Evolutionary conservation across 2,113 vertebrate species (phyloP).

Genomic region (Hippocampus comes): DNA sequence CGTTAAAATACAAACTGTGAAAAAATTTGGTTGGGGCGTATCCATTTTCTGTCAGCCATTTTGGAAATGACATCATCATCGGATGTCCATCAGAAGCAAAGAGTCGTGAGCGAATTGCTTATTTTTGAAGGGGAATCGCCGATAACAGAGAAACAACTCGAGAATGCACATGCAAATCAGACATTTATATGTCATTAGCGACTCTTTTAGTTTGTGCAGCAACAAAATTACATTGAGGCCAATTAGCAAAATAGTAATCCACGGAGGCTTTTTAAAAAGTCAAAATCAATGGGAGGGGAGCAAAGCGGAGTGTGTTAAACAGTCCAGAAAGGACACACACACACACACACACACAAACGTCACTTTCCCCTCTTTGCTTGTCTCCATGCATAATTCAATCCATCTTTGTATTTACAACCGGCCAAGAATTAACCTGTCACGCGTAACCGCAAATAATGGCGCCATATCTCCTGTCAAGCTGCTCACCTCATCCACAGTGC

Average conservation of each 20-base stretch:
- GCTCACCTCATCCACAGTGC: constrained; percentile 33
- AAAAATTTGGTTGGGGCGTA: too few species aligned
- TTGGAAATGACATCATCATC: too few species aligned
- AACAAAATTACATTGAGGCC: not conserved
- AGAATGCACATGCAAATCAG: not conserved
- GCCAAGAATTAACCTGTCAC: constrained; percentile 62
- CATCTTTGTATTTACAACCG: constrained; percentile 62
- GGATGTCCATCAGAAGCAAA: too few species aligned
- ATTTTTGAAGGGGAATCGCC: too few species aligned
- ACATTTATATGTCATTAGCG: not conserved
- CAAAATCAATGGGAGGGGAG: not conserved
- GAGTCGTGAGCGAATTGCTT: too few species aligned
- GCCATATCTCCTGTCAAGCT: constrained; percentile 54
- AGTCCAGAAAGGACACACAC: constrained; percentile 30
- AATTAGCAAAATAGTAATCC: not conserved
- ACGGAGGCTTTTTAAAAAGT: constrained; percentile 13
- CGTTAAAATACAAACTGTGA: too few species aligned
- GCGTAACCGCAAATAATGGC: constrained; percentile 38
- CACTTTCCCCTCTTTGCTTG: constrained; percentile 33
- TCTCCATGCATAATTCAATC: constrained; percentile 65
- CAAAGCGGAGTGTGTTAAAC: not conserved
- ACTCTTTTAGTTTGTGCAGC: not conserved
- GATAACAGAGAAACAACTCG: not conserved
- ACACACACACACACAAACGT: constrained; percentile 30
- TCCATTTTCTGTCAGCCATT: too few species aligned